Conservation (phyloP, 2,797 vertebrate genomes). For the Lepilemur septentrionalis region DNA sequence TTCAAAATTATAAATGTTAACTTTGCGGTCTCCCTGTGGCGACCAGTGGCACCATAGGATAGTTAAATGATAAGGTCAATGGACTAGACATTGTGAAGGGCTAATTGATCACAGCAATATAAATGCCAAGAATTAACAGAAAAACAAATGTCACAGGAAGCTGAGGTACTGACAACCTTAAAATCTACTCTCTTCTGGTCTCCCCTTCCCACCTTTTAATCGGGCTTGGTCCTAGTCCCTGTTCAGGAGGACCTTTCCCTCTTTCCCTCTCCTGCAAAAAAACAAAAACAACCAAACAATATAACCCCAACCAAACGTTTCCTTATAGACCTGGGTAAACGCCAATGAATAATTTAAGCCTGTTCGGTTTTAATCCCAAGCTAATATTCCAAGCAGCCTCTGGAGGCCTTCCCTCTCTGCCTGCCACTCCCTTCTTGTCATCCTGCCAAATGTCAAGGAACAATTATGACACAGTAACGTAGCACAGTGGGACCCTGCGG, state of each 20-base stretch:
- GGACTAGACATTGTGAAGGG: conserved; percentile 66
- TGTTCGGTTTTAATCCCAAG: not conserved
- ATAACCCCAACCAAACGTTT: not conserved
- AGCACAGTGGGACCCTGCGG: not conserved
- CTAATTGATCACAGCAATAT: conserved; percentile 79
- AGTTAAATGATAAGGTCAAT: conserved; percentile 78
- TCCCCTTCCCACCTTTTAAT: not conserved
- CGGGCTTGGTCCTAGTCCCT: not conserved
- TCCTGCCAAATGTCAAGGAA: not conserved
- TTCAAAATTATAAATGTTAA: conserved; percentile 60
- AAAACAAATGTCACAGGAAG: conserved; percentile 78
- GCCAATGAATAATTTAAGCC: not conserved
- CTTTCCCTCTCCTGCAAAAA: not conserved
- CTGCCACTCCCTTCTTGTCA: not conserved
- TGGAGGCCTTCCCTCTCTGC: not conserved
- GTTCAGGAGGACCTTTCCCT: not conserved
- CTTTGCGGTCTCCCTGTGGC: conserved; percentile 33
- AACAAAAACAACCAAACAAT: not conserved
- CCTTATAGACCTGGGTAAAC: not conserved
- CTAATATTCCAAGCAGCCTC: not conserved
- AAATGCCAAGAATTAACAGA: conserved; percentile 81
- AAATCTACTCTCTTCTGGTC: not conserved
- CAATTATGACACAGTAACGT: too few species aligned
- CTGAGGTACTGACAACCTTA: conserved; percentile 62
- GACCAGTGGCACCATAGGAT: not conserved